A percentile compares a stretch with the other conserved stretches of the same genome.
These are phyloP conservation scores for Pachyseris speciosa DNA, from an alignment of 64 coral and sea anemone genomes.

Conservation along the genomic window DNA sequence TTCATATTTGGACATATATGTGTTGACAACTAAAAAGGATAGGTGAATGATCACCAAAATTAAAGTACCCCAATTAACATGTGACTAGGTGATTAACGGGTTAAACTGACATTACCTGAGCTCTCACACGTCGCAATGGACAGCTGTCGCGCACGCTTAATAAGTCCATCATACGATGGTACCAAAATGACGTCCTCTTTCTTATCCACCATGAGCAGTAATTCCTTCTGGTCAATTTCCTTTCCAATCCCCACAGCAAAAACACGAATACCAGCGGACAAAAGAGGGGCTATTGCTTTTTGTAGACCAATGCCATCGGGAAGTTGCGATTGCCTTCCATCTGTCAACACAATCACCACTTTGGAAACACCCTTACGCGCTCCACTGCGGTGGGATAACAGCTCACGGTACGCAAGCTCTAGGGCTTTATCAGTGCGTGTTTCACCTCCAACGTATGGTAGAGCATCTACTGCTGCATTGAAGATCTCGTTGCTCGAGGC, in stretches of 20 bases:
- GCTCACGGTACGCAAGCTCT: constrained; percentile 3
- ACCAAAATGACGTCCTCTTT: constrained; percentile 58
- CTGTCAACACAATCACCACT: neutral
- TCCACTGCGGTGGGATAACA: neutral
- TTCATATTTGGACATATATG: too few relatives aligned
- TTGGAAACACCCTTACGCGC: neutral
- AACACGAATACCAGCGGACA: constrained; percentile 29
- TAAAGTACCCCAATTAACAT: too few relatives aligned
- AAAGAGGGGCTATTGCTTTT: constrained; percentile 43
- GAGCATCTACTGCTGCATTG: constrained; percentile 15
- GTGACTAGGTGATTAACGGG: too few relatives aligned
- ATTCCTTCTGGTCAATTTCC: constrained; percentile 6
- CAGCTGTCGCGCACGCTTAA: constrained; percentile 18
- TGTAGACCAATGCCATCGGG: neutral
- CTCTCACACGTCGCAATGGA: constrained; percentile 52
- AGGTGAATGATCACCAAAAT: too few relatives aligned
- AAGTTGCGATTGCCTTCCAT: neutral
- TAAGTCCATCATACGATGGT: constrained; percentile 35
- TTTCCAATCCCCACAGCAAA: constrained; percentile 69
- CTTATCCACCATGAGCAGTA: constrained; percentile 41
- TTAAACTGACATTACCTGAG: constrained; percentile 5
- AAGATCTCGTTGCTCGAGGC: constrained; percentile 19
- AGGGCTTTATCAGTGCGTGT: constrained; percentile 80
- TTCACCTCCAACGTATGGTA: constrained; percentile 57
- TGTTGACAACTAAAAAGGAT: too few relatives aligned